These are phyloP conservation scores for Charina bottae DNA, from an alignment of 2,113 vertebrate genomes.

Conservation along the genomic window DNA sequence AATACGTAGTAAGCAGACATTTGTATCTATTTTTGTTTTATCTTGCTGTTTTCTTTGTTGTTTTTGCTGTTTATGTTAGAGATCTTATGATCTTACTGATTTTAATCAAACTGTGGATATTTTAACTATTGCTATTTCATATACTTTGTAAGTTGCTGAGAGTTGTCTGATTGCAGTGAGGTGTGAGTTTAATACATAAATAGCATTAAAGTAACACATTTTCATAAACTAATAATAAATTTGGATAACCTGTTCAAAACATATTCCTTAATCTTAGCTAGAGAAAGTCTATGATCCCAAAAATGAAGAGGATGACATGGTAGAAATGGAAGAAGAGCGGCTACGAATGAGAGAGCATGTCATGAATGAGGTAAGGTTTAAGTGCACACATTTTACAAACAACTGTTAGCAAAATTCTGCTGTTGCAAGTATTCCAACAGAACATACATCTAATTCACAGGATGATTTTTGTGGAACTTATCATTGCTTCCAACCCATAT, in stretches of 20 bases:
- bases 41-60: not conserved
- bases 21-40: not conserved
- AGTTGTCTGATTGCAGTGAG: not conserved
- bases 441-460: not conserved
- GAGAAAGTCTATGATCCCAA: constrained; percentile 96
- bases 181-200: not conserved
- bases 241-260: not conserved
- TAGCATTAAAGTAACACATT: not conserved
- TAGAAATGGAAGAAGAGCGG: constrained; percentile 98
- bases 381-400: not conserved
- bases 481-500: not conserved
- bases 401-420: not conserved
- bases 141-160: not conserved
- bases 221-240: not conserved
- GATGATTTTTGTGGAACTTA: not conserved
- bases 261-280: constrained; percentile 75
- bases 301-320: constrained; percentile 97
- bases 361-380: constrained; percentile 89
- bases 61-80: not conserved
- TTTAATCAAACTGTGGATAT: not conserved
- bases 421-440: not conserved
- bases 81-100: no score
- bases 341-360: constrained; percentile 97
- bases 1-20: not conserved
- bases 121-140: not conserved